phyloP scores from a whole-genome alignment of 2,797 vertebrate species.

The Hephaestus fuliginosus region DNA sequence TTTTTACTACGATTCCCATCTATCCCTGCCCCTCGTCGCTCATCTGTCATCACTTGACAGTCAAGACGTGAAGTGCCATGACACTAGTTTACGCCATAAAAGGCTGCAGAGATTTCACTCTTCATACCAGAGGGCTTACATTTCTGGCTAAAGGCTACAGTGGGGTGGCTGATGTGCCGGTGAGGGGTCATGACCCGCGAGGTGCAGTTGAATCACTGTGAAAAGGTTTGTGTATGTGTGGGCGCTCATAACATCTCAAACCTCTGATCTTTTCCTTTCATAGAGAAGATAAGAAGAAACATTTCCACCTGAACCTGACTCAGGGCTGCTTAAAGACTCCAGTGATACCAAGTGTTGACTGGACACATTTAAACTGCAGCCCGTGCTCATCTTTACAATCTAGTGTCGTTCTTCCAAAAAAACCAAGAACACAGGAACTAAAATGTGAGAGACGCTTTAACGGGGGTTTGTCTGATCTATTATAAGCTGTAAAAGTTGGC shows the following conservation, averaged over 20 bases:
- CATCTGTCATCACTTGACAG: constrained; percentile 78
- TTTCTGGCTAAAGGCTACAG: constrained; percentile 42
- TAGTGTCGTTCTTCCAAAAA: background rate
- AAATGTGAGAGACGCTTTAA: too few relatives aligned
- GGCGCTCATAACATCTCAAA: constrained; percentile 35
- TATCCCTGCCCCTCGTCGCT: constrained; percentile 69
- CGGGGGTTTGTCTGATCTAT: too few relatives aligned
- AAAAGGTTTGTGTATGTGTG: constrained; percentile 36
- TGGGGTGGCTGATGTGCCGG: constrained; percentile 49
- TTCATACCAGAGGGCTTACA: constrained; percentile 52
- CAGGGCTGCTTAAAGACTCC: background rate
- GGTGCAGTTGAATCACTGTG: constrained; percentile 50
- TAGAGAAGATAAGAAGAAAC: constrained; percentile 5
- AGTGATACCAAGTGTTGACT: background rate
- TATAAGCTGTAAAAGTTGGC: background rate
- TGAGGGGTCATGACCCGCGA: constrained; percentile 66
- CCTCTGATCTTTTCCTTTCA: constrained; percentile 38
- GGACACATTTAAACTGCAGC: too few relatives aligned
- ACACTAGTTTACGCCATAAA: constrained; percentile 77
- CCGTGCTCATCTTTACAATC: background rate
- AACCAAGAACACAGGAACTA: background rate
- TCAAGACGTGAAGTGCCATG: constrained; percentile 57
- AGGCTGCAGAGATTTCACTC: constrained; percentile 52
- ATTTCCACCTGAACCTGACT: background rate
- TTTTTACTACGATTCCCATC: constrained; percentile 82